Base-by-base conservation (phyloP, 1,140 invertebrate species). In the Meloidogyne exigua region DNA sequence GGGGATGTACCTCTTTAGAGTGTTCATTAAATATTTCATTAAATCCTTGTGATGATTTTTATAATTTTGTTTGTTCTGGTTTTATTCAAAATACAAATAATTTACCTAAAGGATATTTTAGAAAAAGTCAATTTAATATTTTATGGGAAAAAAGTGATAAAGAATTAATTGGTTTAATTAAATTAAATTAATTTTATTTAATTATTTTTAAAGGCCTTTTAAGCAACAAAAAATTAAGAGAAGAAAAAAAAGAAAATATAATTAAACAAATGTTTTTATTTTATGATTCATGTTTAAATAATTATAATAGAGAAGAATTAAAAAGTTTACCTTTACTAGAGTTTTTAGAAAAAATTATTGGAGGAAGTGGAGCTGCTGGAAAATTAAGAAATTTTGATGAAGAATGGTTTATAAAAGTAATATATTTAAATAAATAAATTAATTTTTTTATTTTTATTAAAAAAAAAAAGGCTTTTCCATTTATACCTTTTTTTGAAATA, bases 91-190 rank as follows among this genome's bases (percentile, higher is more conserved):
- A 49, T 49, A 49, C 44, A 18, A 49, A 18, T 49, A 49, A 49
- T 49, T 49, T 49, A 44, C 42, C 42, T 49, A 18, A 49, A 18
- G 13, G 4, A 49, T 18, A 49, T 49, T 18, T 4, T 5, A 57
- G 18, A 57, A 57, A 57, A n/a, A 57, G 18, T 57, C 49, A 57
- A 57, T 57, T 57, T 57, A 57, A 57, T 57, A 57, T 57, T 57
- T 57, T 57, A 57, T 57, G 49, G 49, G 49, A 57, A n/a, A 57
- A 57, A 57, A 57, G 49, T 57, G 49, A 57, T n/a, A 57, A 57
- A n/a, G 49, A 57, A 57, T n/a, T 57, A n/a, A 57, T 57, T 57
- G 49, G 49, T 57, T n/a, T n/a, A n/a, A 5, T 57, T 57, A 57
- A 57, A n/a, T 57, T n/a, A 57, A 44, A 44, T 42, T 42, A 42